Evolutionary conservation across 2,888 invertebrate genomes (phyloP), one percentile per base, ranked within the genome.

Genomic region (Metacarcinus magister): DNA sequence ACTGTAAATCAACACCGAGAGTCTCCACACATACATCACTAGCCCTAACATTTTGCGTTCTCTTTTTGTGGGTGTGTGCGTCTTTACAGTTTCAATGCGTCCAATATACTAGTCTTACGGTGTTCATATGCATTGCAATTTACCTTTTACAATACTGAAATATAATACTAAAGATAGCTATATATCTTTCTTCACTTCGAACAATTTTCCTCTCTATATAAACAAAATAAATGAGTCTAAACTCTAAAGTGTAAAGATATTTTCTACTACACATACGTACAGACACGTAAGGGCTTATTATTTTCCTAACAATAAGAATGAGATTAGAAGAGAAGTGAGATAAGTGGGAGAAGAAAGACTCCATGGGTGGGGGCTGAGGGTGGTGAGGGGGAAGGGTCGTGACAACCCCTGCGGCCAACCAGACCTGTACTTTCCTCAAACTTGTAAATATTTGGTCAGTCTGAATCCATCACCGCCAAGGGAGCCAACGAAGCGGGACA

Each of bases 381-480:
- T 39, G 16, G 19, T 7, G 46, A 23, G 91, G 91, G 5, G n/a
- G 46, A n/a, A 23, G 39, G 43, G 90, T 43, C 91, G 91, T 91
- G n/a, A 91, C 48, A 44, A 48, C 16, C 10, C 23, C 10, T 19
- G 16, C n/a, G n/a, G n/a, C 16, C 46, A 48, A 28, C 44, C 91
- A 48, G 44, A 19, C 46, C 46, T 44, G 91, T 48, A 46, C 91
- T 91, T 91, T 91, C 91, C 91, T 91, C 23, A 91, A 91, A 46
- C 46, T 28, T 46, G 91, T 91, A 91, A 91, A 91, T 91, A 91
- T 91, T 91, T 91, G 91, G 48, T 48, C 91, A 3, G 44, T 48
- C 46, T 91, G 91, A 91, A 91, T 91, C 91, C 91, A 91, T 91
- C 91, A 91, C 91, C 28, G 87, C 8, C 87, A 87, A 32, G 87